These are phyloP conservation scores for Machaerirhynchus nigripectus DNA, from an alignment of 2,113 vertebrate species.

Conservation along the genomic window DNA sequence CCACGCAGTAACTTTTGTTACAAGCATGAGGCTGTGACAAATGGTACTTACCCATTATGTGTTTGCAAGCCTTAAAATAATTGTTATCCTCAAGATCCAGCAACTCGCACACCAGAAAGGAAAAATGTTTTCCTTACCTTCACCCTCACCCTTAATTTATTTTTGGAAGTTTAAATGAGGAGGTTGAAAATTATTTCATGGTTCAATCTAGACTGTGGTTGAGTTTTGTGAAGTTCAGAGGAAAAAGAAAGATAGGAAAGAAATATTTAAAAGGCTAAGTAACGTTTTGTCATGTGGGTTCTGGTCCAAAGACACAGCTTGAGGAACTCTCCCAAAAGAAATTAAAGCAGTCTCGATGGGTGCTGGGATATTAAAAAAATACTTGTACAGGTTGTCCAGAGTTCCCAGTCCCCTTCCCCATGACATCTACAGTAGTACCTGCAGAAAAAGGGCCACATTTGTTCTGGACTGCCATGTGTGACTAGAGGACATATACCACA, in stretches of 20 bases:
- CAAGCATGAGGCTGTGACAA: not conserved
- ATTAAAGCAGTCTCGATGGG: not conserved
- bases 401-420: not conserved
- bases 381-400: not conserved
- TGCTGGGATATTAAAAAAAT: not conserved
- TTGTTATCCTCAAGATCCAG: not conserved
- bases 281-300: not conserved
- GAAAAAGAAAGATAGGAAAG: not conserved
- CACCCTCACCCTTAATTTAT: not conserved
- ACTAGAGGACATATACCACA: not conserved
- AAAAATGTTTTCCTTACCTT: not conserved
- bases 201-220: not conserved
- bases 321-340: not conserved
- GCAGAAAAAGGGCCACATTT: not conserved
- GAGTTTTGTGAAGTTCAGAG: not conserved
- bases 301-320: not conserved
- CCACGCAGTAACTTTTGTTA: not conserved
- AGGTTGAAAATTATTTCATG: not conserved
- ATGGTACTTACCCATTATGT: not conserved
- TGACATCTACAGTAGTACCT: not conserved
- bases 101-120: not conserved
- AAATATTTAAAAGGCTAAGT: not conserved
- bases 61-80: not conserved
- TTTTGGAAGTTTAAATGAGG: not conserved
- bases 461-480: not conserved